Percentiles rank a stretch among this genome's conserved stretches.
phyloP scores from a whole-genome alignment of 2,113 vertebrate species.

The Hydrolagus affinis region DNA sequence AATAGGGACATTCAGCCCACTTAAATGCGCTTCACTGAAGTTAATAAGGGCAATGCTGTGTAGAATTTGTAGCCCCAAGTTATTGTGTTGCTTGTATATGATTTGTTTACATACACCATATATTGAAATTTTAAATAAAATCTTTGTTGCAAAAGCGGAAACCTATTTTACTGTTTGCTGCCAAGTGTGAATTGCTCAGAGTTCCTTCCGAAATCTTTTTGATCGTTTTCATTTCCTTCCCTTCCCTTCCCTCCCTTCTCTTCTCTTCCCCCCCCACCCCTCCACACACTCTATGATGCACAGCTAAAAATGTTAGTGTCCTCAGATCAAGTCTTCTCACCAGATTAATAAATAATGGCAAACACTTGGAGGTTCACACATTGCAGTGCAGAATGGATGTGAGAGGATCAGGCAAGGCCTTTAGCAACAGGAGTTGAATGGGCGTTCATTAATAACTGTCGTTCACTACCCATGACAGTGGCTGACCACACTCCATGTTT shows the following conservation, averaged over 20 bases:
- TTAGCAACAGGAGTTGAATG: neutral
- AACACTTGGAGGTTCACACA: neutral
- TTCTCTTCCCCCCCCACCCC: too few relatives aligned
- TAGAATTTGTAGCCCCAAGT: too few relatives aligned
- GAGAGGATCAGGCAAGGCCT: neutral
- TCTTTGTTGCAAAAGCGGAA: neutral
- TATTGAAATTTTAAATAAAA: neutral
- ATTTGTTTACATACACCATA: too few relatives aligned
- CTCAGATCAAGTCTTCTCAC: neutral
- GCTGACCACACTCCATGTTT: neutral
- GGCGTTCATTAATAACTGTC: conserved; percentile 17
- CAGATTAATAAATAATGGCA: conserved; percentile 6
- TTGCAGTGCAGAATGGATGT: neutral
- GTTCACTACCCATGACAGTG: neutral
- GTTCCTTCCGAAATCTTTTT: neutral
- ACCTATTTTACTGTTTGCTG: neutral
- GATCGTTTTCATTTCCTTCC: neutral
- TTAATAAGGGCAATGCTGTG: too few relatives aligned
- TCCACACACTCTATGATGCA: neutral
- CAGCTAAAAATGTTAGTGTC: neutral
- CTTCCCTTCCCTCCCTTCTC: too few relatives aligned
- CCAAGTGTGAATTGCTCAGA: neutral
- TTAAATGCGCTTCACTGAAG: too few relatives aligned
- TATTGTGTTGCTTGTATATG: too few relatives aligned
- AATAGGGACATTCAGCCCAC: too few relatives aligned